Evolutionary conservation across 2,888 invertebrate species (phyloP).

Genomic region (Apamea anceps): DNA sequence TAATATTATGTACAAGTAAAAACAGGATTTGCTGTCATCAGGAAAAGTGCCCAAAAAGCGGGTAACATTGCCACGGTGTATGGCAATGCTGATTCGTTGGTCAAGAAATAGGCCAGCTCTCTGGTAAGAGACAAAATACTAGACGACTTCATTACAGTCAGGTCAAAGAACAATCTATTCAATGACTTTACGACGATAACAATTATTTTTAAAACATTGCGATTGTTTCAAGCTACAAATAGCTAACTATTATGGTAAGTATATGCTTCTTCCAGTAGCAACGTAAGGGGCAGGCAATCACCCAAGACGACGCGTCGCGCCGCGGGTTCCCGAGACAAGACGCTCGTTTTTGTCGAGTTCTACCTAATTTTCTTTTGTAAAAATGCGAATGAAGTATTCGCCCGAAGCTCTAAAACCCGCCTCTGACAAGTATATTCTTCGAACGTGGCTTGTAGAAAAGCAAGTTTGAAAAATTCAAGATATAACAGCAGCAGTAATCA

Average conservation of each 20-base stretch:
- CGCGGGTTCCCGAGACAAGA: slow-evolving; percentile 3
- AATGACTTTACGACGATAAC: not conserved
- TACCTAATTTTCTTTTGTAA: slow-evolving; percentile 38
- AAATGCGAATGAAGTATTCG: slow-evolving; percentile 3
- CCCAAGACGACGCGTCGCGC: slow-evolving; percentile 19
- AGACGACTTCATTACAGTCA: not conserved
- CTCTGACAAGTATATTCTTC: not conserved
- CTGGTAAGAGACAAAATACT: not conserved
- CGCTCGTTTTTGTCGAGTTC: slow-evolving; percentile 29
- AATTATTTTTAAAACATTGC: not conserved
- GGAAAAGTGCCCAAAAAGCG: not conserved
- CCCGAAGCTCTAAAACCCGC: slow-evolving; percentile 10
- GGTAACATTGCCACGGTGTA: not conserved
- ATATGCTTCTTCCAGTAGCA: slow-evolving; percentile 15
- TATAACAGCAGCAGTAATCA: not conserved
- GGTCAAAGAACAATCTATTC: not conserved
- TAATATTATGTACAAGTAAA: not conserved
- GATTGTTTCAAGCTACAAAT: not conserved
- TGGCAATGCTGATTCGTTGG: not conserved
- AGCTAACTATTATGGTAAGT: not conserved
- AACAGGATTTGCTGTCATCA: not conserved
- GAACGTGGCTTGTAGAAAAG: not conserved
- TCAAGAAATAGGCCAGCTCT: not conserved
- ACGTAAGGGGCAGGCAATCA: slow-evolving; percentile 35
- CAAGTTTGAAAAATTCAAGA: not conserved